Percentiles rank a stretch among this genome's conserved stretches.
Evolutionary conservation across 2,888 invertebrate species (phyloP).

Genomic region (Colletes collaris): DNA sequence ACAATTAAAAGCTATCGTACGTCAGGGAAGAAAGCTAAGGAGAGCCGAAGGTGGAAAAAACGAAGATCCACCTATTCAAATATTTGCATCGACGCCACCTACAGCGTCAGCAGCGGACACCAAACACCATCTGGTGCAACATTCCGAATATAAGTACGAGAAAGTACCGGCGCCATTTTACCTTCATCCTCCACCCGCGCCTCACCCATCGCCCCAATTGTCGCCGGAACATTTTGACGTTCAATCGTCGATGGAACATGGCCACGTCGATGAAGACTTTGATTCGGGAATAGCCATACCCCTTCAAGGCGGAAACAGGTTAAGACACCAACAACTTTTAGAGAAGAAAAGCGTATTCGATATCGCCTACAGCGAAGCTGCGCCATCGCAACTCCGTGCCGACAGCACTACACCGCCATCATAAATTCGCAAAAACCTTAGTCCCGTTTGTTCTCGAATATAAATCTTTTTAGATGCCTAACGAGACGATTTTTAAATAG

Average conservation of each 20-base stretch:
- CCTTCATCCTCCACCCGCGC: conserved; percentile 78
- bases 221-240: conserved; percentile 72
- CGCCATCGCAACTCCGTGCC: conserved; percentile 91
- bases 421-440: conserved; percentile 36
- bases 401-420: conserved; percentile 91
- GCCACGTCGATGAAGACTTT: conserved; percentile 74
- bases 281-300: conserved; percentile 92
- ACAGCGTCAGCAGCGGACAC: conserved; percentile 80
- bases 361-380: conserved; percentile 95
- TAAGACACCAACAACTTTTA: conserved; percentile 83
- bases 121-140: conserved; percentile 89
- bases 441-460: no score
- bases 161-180: conserved; percentile 77
- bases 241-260: conserved; percentile 18
- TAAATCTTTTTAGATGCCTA: no score
- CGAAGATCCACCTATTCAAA: conserved; percentile 77
- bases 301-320: conserved; percentile 70
- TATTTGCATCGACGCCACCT: conserved; percentile 79
- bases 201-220: conserved; percentile 77
- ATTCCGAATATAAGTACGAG: conserved; percentile 91
- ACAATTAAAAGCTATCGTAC: conserved; percentile 80
- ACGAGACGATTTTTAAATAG: no score
- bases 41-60: conserved; percentile 83
- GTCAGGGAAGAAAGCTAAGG: conserved; percentile 81
- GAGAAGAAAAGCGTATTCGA: conserved; percentile 97